Evolutionary conservation across 1,140 invertebrate species (phyloP).

Genomic region (Eumaeus atala): DNA sequence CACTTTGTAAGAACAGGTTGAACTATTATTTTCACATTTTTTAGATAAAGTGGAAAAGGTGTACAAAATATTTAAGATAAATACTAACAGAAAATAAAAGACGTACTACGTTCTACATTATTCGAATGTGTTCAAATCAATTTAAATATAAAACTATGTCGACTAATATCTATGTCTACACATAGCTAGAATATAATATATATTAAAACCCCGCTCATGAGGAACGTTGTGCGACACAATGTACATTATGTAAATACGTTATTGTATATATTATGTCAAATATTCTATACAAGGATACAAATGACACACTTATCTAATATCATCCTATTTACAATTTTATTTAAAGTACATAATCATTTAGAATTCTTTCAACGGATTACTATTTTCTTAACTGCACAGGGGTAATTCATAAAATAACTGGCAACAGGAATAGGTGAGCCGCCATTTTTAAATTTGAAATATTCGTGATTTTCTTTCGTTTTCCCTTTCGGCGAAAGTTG

Average conservation of each 20-base stretch:
- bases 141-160: slow-evolving; percentile 14
- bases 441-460: too few species aligned
- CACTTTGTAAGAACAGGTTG: too few species aligned
- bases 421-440: slow-evolving; percentile 12
- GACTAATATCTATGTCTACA: slow-evolving; percentile 41
- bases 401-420: slow-evolving; percentile 15
- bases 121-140: slow-evolving; percentile 1
- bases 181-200: slow-evolving; percentile 46
- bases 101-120: slow-evolving; percentile 35
- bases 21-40: background rate
- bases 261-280: slow-evolving; percentile 48
- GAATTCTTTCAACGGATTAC: slow-evolving; percentile 5
- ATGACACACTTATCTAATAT: slow-evolving; percentile 45
- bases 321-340: slow-evolving; percentile 33
- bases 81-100: slow-evolving; percentile 27
- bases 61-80: too few species aligned
- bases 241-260: slow-evolving; percentile 40
- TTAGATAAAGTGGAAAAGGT: too few species aligned
- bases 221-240: slow-evolving; percentile 58
- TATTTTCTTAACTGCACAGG: background rate
- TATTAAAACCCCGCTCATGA: slow-evolving; percentile 48
- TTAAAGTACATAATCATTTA: slow-evolving; percentile 6
- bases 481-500: too few species aligned
- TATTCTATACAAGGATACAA: slow-evolving; percentile 43
- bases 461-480: too few species aligned